phyloP scores from a whole-genome alignment of 2,797 vertebrate species.

The Oreonectes daqikongensis region DNA sequence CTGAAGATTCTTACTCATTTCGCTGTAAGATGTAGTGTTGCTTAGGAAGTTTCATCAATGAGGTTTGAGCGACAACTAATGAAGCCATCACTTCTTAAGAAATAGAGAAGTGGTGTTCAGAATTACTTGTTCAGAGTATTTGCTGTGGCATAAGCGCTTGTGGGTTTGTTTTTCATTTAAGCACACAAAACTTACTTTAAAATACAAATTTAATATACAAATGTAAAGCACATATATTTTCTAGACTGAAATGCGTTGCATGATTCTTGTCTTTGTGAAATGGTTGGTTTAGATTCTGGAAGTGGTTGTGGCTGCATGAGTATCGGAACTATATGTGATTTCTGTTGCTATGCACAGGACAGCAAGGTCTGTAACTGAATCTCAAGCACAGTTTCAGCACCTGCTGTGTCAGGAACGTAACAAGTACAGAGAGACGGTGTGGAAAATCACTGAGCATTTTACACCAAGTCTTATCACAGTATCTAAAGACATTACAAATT shows the following conservation, averaged over 20 bases:
- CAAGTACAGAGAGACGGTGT: slow-evolving; percentile 4
- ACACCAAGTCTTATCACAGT: background rate
- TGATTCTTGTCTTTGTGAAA: too few relatives aligned
- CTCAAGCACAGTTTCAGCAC: slow-evolving; percentile 48
- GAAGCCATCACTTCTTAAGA: background rate
- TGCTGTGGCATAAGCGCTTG: background rate
- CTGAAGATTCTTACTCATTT: background rate
- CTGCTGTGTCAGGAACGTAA: slow-evolving; percentile 46
- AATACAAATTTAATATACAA: too few relatives aligned
- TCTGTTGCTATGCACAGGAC: slow-evolving; percentile 64
- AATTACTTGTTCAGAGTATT: slow-evolving; percentile 7
- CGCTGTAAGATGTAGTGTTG: background rate
- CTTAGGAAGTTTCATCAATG: slow-evolving; percentile 23
- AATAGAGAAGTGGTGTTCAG: background rate
- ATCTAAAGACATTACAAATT: too few relatives aligned
- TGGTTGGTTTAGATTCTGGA: too few relatives aligned
- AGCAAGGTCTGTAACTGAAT: slow-evolving; percentile 61
- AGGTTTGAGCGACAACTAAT: background rate
- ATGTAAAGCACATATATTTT: too few relatives aligned
- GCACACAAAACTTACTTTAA: too few relatives aligned
- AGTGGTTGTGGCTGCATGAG: background rate
- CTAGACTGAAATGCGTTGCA: too few relatives aligned
- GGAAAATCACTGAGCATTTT: slow-evolving; percentile 9
- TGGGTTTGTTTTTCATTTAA: background rate
- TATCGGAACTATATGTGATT: slow-evolving; percentile 38